Conservation (phyloP, 2,888 invertebrate species). For the Hyppa rectilinea region DNA sequence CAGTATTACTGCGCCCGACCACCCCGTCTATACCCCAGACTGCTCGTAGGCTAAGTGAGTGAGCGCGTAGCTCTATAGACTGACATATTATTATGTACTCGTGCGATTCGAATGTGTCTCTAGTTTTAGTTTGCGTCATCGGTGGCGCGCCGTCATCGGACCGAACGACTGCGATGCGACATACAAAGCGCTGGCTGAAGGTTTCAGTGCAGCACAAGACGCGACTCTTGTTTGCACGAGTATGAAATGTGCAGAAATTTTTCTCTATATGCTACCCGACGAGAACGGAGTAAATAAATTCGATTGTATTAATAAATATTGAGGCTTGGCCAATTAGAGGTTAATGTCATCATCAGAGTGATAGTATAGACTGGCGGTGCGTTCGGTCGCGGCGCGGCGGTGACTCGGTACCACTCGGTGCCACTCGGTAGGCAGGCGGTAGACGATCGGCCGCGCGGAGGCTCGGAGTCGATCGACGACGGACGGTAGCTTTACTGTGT, state of each 20-base stretch:
- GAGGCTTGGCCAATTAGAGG: conserved; percentile 68
- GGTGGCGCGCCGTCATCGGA: conserved; percentile 63
- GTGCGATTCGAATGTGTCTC: conserved; percentile 87
- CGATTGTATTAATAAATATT: conserved; percentile 47
- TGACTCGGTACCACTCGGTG: conserved; percentile 23
- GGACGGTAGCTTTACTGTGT: conserved; percentile 77
- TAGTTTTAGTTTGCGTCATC: conserved; percentile 77
- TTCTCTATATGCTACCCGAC: conserved; percentile 21
- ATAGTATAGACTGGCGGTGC: conserved; percentile 49
- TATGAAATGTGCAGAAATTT: conserved; percentile 45
- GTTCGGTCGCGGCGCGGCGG: conserved; percentile 51
- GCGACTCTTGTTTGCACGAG: conserved; percentile 49
- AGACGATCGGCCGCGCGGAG: conserved; percentile 82
- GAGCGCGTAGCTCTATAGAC: conserved; percentile 87
- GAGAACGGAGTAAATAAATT: conserved; percentile 36
- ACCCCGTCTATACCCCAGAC: conserved; percentile 80
- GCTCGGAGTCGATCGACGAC: conserved; percentile 75
- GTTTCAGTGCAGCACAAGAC: conserved; percentile 36
- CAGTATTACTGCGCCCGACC: conserved; percentile 72
- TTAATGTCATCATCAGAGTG: conserved; percentile 62
- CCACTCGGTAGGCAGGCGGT: conserved; percentile 63
- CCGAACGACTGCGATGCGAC: conserved; percentile 55
- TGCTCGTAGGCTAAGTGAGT: conserved; percentile 87
- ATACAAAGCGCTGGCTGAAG: conserved; percentile 35
- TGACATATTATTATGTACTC: conserved; percentile 88